Evolutionary conservation across 2,113 vertebrate genomes (phyloP).

Genomic region (Fregata magnificens): DNA sequence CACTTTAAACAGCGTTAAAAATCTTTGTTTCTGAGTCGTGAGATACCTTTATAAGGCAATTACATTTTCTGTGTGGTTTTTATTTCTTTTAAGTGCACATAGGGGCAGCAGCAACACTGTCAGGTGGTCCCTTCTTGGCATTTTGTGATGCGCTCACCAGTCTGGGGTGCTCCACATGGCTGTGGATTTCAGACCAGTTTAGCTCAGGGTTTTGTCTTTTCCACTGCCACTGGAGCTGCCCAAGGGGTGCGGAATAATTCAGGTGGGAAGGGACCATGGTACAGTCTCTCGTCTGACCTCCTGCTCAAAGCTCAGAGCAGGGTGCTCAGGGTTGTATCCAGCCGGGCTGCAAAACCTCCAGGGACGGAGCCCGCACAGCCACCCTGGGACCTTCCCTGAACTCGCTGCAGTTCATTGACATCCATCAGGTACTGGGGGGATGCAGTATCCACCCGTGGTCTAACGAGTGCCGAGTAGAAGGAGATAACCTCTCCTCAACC

Average conservation of each 20-base stretch:
- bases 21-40: not conserved
- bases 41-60: not conserved
- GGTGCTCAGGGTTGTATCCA: not conserved
- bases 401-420: fast-evolving
- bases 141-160: not conserved
- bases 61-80: not conserved
- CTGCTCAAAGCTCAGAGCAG: not conserved
- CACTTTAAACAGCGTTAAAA: not conserved
- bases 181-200: not conserved
- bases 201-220: not conserved
- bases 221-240: too few species aligned
- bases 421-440: not conserved
- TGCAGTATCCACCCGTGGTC: fast-evolving
- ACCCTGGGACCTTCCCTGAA: not conserved
- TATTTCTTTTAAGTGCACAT: too few species aligned
- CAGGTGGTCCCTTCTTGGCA: not conserved
- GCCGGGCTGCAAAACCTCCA: not conserved
- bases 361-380: not conserved
- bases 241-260: not conserved
- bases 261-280: not conserved
- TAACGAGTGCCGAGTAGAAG: fast-evolving
- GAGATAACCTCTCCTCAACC: fast-evolving
- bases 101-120: not conserved
- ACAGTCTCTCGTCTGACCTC: not conserved
- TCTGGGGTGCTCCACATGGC: not conserved